Percentiles rank a stretch among this genome's conserved stretches.
Evolutionary conservation across 2,113 vertebrate genomes (phyloP).

Genomic region (Manacus vitellinus): DNA sequence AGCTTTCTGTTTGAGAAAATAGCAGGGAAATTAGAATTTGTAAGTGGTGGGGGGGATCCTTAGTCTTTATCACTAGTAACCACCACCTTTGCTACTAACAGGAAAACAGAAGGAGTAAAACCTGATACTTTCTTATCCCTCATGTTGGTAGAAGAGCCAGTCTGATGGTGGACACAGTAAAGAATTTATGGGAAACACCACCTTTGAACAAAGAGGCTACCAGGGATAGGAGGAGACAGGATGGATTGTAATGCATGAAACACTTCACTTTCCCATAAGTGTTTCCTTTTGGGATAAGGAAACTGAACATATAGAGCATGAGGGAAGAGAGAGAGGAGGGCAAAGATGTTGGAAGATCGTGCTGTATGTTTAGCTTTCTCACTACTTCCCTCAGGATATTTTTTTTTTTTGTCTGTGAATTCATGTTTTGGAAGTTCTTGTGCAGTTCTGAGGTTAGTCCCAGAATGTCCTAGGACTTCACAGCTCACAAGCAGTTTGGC

Average conservation of each 20-base stretch:
- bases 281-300: neutral
- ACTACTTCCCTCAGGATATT: neutral
- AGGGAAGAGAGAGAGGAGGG: neutral
- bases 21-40: neutral
- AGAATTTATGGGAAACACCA: neutral
- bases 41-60: neutral
- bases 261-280: neutral
- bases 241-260: neutral
- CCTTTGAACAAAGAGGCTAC: neutral
- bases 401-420: neutral
- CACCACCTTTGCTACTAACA: neutral
- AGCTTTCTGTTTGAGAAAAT: neutral
- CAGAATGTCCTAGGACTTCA: neutral
- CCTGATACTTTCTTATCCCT: neutral
- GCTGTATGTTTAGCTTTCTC: neutral
- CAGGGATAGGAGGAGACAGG: neutral
- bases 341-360: neutral
- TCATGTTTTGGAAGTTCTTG: neutral
- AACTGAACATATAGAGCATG: neutral
- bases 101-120: neutral
- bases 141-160: neutral
- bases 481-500: neutral
- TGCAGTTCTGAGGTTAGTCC: neutral
- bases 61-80: neutral
- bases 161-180: neutral